Evolutionary conservation across 1,140 invertebrate species (phyloP).

Genomic region (Elymnias hypermnestra): DNA sequence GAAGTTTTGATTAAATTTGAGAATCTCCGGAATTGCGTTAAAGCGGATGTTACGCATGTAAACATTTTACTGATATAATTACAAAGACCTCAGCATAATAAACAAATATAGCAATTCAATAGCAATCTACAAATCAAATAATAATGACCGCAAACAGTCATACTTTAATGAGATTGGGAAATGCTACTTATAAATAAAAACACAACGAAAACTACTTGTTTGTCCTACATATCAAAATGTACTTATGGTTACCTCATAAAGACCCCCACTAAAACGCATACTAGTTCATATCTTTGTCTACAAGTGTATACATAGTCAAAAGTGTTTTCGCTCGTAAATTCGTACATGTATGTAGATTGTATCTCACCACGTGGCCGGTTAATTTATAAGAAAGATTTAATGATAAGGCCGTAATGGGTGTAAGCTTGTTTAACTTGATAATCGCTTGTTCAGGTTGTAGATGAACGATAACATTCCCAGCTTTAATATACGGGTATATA

Average conservation of each 20-base stretch:
- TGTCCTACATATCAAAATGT: background rate
- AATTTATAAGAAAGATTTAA: conserved; percentile 46
- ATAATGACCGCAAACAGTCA: no score
- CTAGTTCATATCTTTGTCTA: conserved; percentile 5
- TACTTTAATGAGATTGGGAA: no score
- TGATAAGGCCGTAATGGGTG: conserved; percentile 46
- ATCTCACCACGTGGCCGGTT: conserved; percentile 48
- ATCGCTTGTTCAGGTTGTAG: conserved; percentile 54
- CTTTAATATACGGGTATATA: no score
- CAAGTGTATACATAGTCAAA: conserved; percentile 10
- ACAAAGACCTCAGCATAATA: no score
- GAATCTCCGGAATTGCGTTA: no score
- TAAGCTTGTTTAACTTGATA: conserved; percentile 65
- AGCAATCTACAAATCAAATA: no score
- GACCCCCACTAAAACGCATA: background rate
- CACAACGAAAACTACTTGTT: no score
- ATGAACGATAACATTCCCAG: conserved; percentile 44
- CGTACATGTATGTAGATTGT: conserved; percentile 35
- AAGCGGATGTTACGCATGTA: no score
- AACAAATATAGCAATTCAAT: no score
- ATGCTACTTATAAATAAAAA: no score
- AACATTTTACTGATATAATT: no score
- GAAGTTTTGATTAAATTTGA: no score
- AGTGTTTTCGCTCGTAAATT: conserved; percentile 67
- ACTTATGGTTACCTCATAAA: background rate